Evolutionary conservation across 2,888 invertebrate species (phyloP), one percentile per base, ranked within the genome.

Genomic region (Microdon myrmicae): DNA sequence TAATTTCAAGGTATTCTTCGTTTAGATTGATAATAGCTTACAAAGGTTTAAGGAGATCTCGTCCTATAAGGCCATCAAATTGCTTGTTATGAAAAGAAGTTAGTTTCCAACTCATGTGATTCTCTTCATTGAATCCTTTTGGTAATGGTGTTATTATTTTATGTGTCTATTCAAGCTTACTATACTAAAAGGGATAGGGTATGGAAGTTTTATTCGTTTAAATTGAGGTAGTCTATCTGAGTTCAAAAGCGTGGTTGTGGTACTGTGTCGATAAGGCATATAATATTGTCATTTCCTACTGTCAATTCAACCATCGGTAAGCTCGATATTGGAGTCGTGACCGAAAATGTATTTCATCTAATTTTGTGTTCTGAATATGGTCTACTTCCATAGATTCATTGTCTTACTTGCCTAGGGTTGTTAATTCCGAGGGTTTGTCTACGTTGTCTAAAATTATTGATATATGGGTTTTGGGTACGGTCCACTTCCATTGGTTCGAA

Each of bases 291-390:
- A 6, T 37, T 23, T 1, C 23, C 23, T 4, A 37, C 9, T 13
- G 23, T 37, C 5, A 37, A 8, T 8, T 37, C 23, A 7, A 37
- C 37, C n/a, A 37, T 23, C 37, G 37, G 23, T 37, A 37, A 16
- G 25, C 9, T 13, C 10, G 38, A 16, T 26, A 5, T 20, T 19
- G 28, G 28, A 20, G 12, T 20, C 12, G 12, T 8, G n/a, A 41
- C 20, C 4, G 41, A 41, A 41, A 41, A 41, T 41, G 28, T 41
- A 29, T 20, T 19, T 28, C 41, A 8, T 28, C 41, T 41, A 12
- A n/a, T 2, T 20, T 13, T 20, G 35, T 20, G 4, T 20, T 20
- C 12, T 20, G 10, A 19, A 35, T 20, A 3, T 20, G 20, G n/a
- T 20, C 35, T 9, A 20, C 20, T 8, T 10, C 4, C 35, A 35